These are phyloP conservation scores for Protonibea diacanthus DNA, from an alignment of 2,797 vertebrate genomes.

Conservation along the genomic window DNA sequence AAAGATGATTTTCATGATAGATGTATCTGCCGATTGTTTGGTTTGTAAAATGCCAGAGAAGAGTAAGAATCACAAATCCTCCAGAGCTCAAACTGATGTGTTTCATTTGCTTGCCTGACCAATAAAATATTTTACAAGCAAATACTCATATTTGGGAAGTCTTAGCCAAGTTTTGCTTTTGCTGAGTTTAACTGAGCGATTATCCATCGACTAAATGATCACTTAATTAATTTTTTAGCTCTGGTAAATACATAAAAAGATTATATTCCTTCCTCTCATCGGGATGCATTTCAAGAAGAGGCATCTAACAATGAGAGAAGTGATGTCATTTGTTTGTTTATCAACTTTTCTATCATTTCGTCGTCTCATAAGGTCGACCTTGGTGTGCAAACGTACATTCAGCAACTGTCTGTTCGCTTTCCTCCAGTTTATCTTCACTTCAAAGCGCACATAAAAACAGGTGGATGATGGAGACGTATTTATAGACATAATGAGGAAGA, in stretches of 20 bases:
- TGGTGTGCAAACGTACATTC: not conserved
- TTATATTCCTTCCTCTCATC: not conserved
- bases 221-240: not conserved
- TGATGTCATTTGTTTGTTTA: not conserved
- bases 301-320: not conserved
- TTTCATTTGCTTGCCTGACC: not conserved
- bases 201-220: not conserved
- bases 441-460: constrained; percentile 17
- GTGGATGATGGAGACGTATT: constrained; percentile 4
- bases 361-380: not conserved
- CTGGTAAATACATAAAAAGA: not conserved
- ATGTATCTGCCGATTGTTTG: not conserved
- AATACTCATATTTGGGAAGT: not conserved
- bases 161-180: not conserved
- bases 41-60: not conserved
- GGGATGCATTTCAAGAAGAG: not conserved
- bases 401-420: not conserved
- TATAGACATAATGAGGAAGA: constrained; percentile 18
- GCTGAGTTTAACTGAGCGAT: not conserved
- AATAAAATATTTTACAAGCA: not conserved
- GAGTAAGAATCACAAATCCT: not conserved
- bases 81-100: not conserved
- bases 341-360: not conserved
- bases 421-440: not conserved
- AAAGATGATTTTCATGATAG: not conserved